Evolutionary conservation across 2,888 invertebrate species (phyloP).

Genomic region (Phaedon cochleariae): DNA sequence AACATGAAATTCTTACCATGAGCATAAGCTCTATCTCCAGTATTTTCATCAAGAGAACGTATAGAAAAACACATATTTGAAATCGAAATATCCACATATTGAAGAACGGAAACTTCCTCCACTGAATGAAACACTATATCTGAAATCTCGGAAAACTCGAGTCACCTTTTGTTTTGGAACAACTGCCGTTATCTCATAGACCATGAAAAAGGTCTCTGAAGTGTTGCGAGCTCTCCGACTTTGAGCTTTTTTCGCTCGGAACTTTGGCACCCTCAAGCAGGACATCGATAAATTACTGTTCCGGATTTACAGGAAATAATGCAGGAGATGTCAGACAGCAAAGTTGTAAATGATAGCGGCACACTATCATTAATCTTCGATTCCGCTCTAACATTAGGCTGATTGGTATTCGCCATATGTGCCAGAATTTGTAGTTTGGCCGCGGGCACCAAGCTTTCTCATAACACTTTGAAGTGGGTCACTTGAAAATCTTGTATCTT

Average conservation of each 20-base stretch:
- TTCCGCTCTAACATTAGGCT: conserved; percentile 19
- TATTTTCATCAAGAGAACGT: no score
- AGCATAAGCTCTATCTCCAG: no score
- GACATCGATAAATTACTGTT: conserved; percentile 27
- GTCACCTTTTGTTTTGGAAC: conserved; percentile 3
- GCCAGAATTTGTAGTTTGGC: not conserved
- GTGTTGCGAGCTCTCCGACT: conserved; percentile 15
- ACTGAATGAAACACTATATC: no score
- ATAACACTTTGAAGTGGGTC: no score
- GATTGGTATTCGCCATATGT: conserved; percentile 15
- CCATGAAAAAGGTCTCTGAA: conserved; percentile 12
- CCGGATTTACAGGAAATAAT: conserved; percentile 31
- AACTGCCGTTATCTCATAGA: conserved; percentile 3
- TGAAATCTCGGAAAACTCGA: not conserved
- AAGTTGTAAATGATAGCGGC: conserved; percentile 31
- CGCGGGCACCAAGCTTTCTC: not conserved
- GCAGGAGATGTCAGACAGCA: conserved; percentile 26
- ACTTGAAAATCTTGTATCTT: no score
- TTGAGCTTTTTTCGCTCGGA: conserved; percentile 16
- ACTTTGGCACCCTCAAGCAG: conserved; percentile 25
- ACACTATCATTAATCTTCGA: conserved; percentile 23
- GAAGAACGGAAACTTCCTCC: no score
- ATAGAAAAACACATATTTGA: no score
- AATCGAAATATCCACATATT: no score
- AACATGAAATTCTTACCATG: no score